Conservation (phyloP, 2,113 vertebrate species). For the Heteronetta atricapilla region DNA sequence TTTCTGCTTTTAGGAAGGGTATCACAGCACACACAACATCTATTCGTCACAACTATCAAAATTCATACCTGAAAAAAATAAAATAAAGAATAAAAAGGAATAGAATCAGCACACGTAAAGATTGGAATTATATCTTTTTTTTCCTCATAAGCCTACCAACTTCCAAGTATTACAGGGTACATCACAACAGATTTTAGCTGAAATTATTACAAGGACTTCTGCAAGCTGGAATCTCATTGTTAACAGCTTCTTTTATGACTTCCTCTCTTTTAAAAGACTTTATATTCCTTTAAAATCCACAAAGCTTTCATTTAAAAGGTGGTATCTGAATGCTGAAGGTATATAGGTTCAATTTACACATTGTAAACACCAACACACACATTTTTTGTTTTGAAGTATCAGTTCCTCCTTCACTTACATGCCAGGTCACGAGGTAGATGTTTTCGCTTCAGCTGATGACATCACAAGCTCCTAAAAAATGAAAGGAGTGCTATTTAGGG, state of each 20-base stretch:
- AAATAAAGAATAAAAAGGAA: neutral
- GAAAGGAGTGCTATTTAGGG: slow-evolving; percentile 65
- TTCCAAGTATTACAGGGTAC: neutral
- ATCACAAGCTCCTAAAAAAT: slow-evolving; percentile 71
- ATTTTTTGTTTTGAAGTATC: neutral
- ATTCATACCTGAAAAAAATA: neutral
- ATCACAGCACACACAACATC: neutral
- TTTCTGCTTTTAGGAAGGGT: slow-evolving; percentile 16
- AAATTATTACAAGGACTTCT: neutral
- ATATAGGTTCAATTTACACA: slow-evolving; percentile 23
- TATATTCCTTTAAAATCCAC: slow-evolving; percentile 32
- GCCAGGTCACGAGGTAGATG: slow-evolving; percentile 61
- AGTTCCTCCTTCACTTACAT: slow-evolving; percentile 68
- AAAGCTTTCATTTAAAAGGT: slow-evolving; percentile 35
- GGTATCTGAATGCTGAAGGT: neutral
- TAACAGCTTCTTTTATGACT: slow-evolving; percentile 43
- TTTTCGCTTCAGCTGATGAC: slow-evolving; percentile 67
- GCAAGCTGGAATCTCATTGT: neutral
- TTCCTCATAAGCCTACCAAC: neutral
- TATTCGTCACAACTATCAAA: neutral
- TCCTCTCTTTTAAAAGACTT: slow-evolving; percentile 38
- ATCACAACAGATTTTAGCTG: neutral
- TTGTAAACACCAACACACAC: slow-evolving; percentile 36
- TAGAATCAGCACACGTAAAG: neutral
- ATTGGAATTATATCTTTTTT: neutral